A percentile compares a stretch with the other conserved stretches of the same genome.
Evolutionary conservation across 1,140 invertebrate genomes (phyloP).

Genomic region (Idris sp.): DNA sequence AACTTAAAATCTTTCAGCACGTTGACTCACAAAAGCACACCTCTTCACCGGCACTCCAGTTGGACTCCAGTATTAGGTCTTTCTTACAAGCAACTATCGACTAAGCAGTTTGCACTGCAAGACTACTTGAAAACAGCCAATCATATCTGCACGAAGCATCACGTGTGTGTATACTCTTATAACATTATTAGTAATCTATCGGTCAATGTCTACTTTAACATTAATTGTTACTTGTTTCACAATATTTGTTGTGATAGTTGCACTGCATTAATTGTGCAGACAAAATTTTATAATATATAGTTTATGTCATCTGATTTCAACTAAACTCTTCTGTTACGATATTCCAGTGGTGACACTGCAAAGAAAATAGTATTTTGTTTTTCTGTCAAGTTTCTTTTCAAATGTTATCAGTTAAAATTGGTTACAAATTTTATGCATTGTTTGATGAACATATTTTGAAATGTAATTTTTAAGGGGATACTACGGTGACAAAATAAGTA

Average conservation of each 20-base stretch:
- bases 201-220: conserved; percentile 54
- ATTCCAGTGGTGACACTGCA: too few species aligned
- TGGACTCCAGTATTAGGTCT: conserved; percentile 40
- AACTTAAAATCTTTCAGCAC: conserved; percentile 5
- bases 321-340: background rate
- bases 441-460: too few species aligned
- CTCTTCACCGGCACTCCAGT: conserved; percentile 52
- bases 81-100: conserved; percentile 58
- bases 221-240: conserved; percentile 36
- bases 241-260: conserved; percentile 24
- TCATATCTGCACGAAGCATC: conserved; percentile 48
- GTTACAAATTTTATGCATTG: too few species aligned
- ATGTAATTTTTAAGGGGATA: too few species aligned
- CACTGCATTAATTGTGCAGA: conserved; percentile 1
- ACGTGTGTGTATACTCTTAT: conserved; percentile 56
- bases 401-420: too few species aligned
- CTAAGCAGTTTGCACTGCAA: conserved; percentile 58
- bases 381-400: too few species aligned
- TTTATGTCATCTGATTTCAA: background rate
- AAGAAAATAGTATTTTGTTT: too few species aligned
- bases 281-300: too few species aligned
- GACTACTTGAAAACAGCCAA: conserved; percentile 51
- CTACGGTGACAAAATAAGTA: too few species aligned
- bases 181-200: conserved; percentile 58
- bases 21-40: conserved; percentile 48